A percentile compares a stretch with the other conserved stretches of the same genome.
Evolutionary conservation across 1,140 invertebrate species (phyloP).

Genomic region (Caenorhabditis remanei): DNA sequence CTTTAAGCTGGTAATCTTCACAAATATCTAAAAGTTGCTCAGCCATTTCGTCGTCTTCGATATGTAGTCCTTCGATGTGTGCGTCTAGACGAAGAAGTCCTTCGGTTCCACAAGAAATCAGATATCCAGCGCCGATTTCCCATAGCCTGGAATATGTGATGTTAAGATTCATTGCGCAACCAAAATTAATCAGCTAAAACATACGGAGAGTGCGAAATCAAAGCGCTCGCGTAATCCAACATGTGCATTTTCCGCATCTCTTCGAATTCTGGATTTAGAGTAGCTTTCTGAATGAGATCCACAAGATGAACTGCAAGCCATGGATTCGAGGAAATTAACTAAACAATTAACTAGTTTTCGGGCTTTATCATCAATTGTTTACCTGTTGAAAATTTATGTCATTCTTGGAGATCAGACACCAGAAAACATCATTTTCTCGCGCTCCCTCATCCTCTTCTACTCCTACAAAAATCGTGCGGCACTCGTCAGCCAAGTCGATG

Average conservation of each 20-base stretch:
- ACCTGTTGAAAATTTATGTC: constrained; percentile 37
- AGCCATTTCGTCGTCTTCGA: constrained; percentile 46
- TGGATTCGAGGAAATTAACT: constrained; percentile 23
- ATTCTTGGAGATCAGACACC: constrained; percentile 21
- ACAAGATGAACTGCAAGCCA: constrained; percentile 38
- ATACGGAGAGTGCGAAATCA: constrained; percentile 33
- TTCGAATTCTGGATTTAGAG: constrained; percentile 30
- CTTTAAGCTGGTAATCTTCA: neutral
- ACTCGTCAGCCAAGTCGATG: constrained; percentile 12
- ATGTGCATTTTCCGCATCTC: constrained; percentile 25
- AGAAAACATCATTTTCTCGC: constrained; percentile 35
- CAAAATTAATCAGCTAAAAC: neutral
- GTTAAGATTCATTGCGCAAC: neutral
- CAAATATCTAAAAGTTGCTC: constrained; percentile 14
- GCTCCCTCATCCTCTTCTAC: constrained; percentile 3
- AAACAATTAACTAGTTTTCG: neutral
- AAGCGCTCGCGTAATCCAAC: constrained; percentile 23
- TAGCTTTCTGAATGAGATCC: constrained; percentile 23
- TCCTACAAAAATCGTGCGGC: neutral
- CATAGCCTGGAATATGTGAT: neutral
- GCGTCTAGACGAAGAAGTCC: constrained; percentile 12
- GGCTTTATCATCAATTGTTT: neutral
- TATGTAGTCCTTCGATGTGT: constrained; percentile 34
- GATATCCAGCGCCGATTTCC: constrained; percentile 39
- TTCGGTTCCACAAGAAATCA: constrained; percentile 14